Conservation (phyloP, 1,140 invertebrate species). For the Leptestheria dahalacensis region DNA sequence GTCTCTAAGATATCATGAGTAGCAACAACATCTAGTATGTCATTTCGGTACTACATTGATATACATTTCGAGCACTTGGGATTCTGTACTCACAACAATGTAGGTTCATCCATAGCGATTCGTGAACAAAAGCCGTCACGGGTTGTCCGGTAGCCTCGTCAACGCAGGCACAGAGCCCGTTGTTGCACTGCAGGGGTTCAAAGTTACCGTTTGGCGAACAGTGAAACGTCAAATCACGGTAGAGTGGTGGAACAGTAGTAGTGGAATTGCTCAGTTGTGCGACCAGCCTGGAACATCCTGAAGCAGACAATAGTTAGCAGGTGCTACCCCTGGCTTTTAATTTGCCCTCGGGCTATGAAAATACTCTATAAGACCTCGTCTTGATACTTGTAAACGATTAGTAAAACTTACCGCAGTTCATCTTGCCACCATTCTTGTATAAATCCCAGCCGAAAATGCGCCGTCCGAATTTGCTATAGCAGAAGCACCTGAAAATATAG, state of each 20-base stretch:
- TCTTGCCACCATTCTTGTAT: conserved; percentile 10
- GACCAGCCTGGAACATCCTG: conserved; percentile 10
- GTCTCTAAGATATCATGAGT: not conserved
- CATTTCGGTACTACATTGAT: not conserved
- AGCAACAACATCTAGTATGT: not conserved
- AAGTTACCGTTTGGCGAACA: conserved; percentile 21
- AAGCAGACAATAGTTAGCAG: not conserved
- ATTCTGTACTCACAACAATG: conserved; percentile 13
- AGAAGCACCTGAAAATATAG: conserved; percentile 13
- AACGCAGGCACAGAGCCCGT: conserved; percentile 19
- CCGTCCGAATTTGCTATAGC: conserved; percentile 10
- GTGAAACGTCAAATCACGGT: conserved; percentile 7
- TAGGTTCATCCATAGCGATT: conserved; percentile 2
- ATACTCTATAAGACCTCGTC: not conserved
- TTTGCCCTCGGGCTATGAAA: not conserved
- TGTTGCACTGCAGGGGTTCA: conserved; percentile 19
- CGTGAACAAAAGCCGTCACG: not conserved
- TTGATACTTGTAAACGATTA: conserved; percentile 2
- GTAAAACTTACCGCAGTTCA: conserved; percentile 16
- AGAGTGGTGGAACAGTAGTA: too few species aligned
- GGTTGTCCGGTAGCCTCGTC: conserved; percentile 14
- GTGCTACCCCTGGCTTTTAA: not conserved
- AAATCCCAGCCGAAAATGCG: conserved; percentile 16
- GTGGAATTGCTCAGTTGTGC: not conserved
- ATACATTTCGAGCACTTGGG: not conserved